Conservation (phyloP, 2,888 invertebrate genomes). For the Erannis defoliaria region DNA sequence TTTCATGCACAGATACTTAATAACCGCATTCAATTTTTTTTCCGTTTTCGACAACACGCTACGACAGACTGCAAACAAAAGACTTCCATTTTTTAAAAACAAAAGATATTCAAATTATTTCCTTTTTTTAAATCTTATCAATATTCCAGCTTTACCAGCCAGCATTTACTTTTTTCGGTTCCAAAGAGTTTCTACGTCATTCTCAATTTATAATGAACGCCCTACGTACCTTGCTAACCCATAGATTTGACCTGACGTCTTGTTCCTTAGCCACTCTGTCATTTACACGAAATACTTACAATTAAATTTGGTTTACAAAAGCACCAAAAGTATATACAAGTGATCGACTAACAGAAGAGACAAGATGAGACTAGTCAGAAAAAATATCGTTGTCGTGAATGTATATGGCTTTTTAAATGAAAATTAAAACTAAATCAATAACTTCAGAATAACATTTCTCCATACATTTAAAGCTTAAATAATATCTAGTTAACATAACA, state of each 20-base stretch:
- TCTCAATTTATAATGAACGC: too few relatives aligned
- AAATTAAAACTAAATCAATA: constrained; percentile 24
- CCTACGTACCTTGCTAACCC: too few relatives aligned
- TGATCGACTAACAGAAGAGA: constrained; percentile 50
- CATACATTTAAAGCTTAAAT: constrained; percentile 30
- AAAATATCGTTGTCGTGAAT: constrained; percentile 67
- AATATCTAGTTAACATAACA: constrained; percentile 11
- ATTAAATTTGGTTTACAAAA: constrained; percentile 41
- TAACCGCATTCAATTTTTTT: too few relatives aligned
- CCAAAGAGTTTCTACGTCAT: too few relatives aligned
- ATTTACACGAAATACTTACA: neutral
- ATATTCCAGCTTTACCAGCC: too few relatives aligned
- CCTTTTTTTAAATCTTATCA: too few relatives aligned
- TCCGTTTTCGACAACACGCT: too few relatives aligned
- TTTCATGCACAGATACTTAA: too few relatives aligned
- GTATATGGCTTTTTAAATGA: constrained; percentile 57
- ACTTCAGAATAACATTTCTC: constrained; percentile 13
- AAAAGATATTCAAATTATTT: too few relatives aligned
- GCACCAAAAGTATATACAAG: constrained; percentile 69
- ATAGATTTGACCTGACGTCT: neutral
- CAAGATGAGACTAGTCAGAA: constrained; percentile 67
- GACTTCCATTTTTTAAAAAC: too few relatives aligned
- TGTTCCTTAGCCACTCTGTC: constrained; percentile 1
- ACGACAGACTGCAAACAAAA: too few relatives aligned
- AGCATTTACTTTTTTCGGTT: too few relatives aligned